Percentiles rank a stretch among this genome's conserved stretches.
Conservation (phyloP, 1,140 invertebrate species). For the Bombus ignitus region DNA sequence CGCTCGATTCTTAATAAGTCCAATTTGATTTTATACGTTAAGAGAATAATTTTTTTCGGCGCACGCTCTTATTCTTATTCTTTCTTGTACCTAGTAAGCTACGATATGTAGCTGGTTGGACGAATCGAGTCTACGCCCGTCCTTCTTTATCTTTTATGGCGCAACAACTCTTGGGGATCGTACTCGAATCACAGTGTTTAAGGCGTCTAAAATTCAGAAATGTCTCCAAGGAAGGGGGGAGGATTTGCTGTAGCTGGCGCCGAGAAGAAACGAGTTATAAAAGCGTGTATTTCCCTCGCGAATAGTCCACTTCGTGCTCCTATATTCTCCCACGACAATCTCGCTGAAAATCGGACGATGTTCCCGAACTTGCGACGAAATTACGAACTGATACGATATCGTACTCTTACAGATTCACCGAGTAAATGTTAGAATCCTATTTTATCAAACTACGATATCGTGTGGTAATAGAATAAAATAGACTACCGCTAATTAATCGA, state of each 20-base stretch:
- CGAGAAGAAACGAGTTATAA: conserved; percentile 58
- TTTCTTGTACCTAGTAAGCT: neutral
- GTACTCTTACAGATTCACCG: no score
- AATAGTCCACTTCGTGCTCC: conserved; percentile 52
- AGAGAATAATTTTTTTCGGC: neutral
- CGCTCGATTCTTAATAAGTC: neutral
- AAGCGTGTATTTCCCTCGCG: conserved; percentile 63
- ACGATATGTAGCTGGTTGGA: no score
- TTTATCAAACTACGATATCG: neutral
- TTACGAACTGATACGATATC: conserved; percentile 25
- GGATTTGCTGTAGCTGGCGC: conserved; percentile 49
- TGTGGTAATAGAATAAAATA: neutral
- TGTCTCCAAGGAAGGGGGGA: conserved; percentile 52
- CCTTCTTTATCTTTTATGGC: conserved; percentile 34
- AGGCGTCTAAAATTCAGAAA: conserved; percentile 65
- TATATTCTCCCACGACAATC: conserved; percentile 27
- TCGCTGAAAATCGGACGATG: conserved; percentile 45
- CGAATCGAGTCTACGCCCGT: neutral
- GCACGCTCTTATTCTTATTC: no score
- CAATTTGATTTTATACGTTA: no score
- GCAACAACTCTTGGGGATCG: conserved; percentile 38
- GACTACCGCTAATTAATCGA: neutral
- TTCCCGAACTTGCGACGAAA: conserved; percentile 34
- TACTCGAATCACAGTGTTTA: conserved; percentile 60
- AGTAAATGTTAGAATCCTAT: neutral